Base-by-base conservation (phyloP, 2,888 invertebrate species). In the Drosophila buzzatii region DNA sequence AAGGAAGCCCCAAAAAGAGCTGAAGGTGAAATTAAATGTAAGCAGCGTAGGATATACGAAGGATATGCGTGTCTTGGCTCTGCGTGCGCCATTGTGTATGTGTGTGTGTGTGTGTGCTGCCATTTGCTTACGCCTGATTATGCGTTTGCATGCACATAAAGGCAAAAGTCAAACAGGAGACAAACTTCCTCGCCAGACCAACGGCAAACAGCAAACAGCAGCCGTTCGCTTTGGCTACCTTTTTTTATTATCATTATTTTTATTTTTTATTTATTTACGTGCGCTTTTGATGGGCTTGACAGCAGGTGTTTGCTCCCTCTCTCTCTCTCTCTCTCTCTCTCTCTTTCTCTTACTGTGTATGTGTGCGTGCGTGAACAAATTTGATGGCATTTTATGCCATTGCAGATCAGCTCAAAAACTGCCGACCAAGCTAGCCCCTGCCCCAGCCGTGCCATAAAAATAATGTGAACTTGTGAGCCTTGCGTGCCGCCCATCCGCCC, bases 71-170 rank as follows among this genome's bases (percentile, higher is more conserved):
- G 70, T 56, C 61, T 37, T 31, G 45, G 56, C 41, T 42, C 55
- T 57, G 27, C 53, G 42, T 41, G 20, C 47, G 49, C 53, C 1
- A 60, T 57, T 60, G 53, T 57, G 42, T 70, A 44, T 57, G 61
- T 65, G 20, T 27, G 61, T 18, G 18, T 10, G 42, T 42, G 18
- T 5, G 12, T 20, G 42, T 20, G 44, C 4, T 62, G 64, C 57
- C 79, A 63, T 81, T 79, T 82, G 82, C 75, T 86, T 84, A 80
- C 78, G 89, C 82, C 73, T 86, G 89, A 86, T 86, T 86, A 86
- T 89, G 85, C 85, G 89, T 86, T 89, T 77, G 82, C 85, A 89
- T 89, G 85, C 89, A 89, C 88, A 89, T 79, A 81, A 86, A 87
- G 82, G 82, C 79, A 82, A 79, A 86, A 86, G 85, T 89, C 89